Evolutionary conservation across 1,140 invertebrate genomes (phyloP).

Genomic region (Pomacea maculata): DNA sequence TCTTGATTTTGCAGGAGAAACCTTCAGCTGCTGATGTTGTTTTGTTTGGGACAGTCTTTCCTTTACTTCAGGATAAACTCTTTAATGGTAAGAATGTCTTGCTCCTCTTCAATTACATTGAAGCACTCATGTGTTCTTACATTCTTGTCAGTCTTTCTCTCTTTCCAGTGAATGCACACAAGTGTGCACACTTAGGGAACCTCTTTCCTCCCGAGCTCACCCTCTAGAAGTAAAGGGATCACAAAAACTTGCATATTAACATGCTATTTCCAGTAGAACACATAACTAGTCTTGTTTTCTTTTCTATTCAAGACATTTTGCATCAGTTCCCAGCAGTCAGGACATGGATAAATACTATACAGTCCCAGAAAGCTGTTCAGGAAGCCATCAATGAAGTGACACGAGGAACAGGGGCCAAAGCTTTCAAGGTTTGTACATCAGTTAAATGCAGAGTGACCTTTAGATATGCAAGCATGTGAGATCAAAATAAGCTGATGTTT

Average conservation of each 20-base stretch:
- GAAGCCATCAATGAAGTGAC: constrained; percentile 17
- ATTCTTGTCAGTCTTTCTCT: neutral
- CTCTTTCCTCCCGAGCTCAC: neutral
- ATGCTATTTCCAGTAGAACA: neutral
- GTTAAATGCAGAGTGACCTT: neutral
- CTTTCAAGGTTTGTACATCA: constrained; percentile 21
- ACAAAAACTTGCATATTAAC: neutral
- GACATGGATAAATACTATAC: constrained; percentile 16
- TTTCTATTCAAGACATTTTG: constrained; percentile 13
- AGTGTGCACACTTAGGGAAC: neutral
- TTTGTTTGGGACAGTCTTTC: constrained; percentile 35
- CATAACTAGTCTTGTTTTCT: neutral
- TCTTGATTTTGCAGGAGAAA: constrained; percentile 14
- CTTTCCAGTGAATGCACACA: neutral
- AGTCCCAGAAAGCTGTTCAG: constrained; percentile 8
- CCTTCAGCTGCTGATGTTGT: constrained; percentile 24
- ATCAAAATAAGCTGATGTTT: neutral
- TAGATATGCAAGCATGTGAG: too few species aligned
- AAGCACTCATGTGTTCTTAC: neutral
- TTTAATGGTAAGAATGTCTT: constrained; percentile 2
- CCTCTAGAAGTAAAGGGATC: neutral
- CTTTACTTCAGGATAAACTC: constrained; percentile 12
- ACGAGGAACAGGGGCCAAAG: constrained; percentile 5
- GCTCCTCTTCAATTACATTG: neutral
- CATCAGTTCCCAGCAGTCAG: constrained; percentile 18